These are phyloP conservation scores for Pollachius pollachius DNA, from an alignment of 2,113 vertebrate species.

Conservation along the genomic window DNA sequence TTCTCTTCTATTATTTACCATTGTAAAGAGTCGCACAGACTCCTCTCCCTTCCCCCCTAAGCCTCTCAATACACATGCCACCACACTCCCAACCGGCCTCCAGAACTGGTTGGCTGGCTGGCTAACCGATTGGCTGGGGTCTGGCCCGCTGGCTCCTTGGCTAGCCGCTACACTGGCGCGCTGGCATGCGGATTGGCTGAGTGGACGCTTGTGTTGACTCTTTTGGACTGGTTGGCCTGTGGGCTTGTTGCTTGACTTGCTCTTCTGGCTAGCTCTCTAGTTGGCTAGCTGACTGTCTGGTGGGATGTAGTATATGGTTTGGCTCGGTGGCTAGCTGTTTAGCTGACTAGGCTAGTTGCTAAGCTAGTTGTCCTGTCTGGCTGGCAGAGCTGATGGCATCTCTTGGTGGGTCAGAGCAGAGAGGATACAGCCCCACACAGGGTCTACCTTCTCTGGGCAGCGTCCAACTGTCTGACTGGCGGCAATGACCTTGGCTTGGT, in stretches of 20 bases:
- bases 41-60: background rate
- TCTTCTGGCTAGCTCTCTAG: background rate
- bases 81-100: slow-evolving; percentile 4
- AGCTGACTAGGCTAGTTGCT: background rate
- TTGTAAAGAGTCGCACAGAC: background rate
- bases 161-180: background rate
- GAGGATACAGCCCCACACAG: slow-evolving; percentile 24
- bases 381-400: background rate
- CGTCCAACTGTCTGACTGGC: slow-evolving; percentile 60
- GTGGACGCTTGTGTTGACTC: too few relatives aligned
- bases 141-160: slow-evolving; percentile 15
- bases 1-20: background rate
- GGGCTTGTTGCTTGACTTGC: background rate
- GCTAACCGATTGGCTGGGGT: slow-evolving; percentile 30
- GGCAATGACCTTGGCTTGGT: slow-evolving; percentile 66
- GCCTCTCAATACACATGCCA: slow-evolving; percentile 27
- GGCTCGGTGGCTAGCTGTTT: background rate
- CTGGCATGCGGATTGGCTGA: background rate
- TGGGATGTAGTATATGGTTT: background rate
- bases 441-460: slow-evolving; percentile 45
- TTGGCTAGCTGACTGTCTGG: background rate
- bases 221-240: background rate
- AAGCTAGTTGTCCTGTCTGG: background rate
- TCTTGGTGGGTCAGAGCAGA: slow-evolving; percentile 3
- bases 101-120: slow-evolving; percentile 27